Percentiles rank a stretch among this genome's conserved stretches.
Conservation (phyloP, 2,888 invertebrate genomes). For the Oscheius sp. region DNA sequence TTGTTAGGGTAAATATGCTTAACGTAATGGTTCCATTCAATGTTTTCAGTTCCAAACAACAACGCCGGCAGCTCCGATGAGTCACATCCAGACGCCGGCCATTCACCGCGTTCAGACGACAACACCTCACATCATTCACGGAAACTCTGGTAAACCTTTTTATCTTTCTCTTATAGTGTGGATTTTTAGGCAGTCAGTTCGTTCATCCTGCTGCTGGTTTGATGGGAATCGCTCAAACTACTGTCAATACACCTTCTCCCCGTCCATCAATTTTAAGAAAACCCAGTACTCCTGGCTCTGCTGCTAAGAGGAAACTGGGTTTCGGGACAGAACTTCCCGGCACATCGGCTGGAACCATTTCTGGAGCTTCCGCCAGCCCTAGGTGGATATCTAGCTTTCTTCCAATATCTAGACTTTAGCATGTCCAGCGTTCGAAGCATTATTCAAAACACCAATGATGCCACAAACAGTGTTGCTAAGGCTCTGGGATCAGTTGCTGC, state of each 20-base stretch:
- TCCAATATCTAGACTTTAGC: conserved; percentile 1
- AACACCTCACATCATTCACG: neutral
- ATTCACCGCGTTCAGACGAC: conserved; percentile 24
- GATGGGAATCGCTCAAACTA: neutral
- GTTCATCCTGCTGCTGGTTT: conserved; percentile 11
- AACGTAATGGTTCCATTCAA: too few species aligned
- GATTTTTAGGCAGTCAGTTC: neutral
- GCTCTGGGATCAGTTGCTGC: conserved; percentile 12
- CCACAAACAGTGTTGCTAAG: conserved; percentile 18
- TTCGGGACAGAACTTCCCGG: neutral
- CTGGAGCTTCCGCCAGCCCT: conserved; percentile 17
- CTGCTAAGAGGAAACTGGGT: conserved; percentile 30
- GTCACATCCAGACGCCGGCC: conserved; percentile 6
- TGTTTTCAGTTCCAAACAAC: conserved; percentile 21
- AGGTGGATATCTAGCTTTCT: neutral
- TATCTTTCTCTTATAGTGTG: neutral
- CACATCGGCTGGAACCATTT: neutral
- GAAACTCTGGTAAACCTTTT: neutral
- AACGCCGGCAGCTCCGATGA: neutral
- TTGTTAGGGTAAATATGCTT: conserved; percentile 12
- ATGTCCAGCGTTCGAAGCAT: conserved; percentile 31
- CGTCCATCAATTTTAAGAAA: conserved; percentile 33
- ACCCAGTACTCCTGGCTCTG: conserved; percentile 21
- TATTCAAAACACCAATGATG: conserved; percentile 31
- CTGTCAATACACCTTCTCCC: conserved; percentile 29